phyloP scores from a whole-genome alignment of 2,888 invertebrate genomes.

The Eupelmus urozonus region DNA sequence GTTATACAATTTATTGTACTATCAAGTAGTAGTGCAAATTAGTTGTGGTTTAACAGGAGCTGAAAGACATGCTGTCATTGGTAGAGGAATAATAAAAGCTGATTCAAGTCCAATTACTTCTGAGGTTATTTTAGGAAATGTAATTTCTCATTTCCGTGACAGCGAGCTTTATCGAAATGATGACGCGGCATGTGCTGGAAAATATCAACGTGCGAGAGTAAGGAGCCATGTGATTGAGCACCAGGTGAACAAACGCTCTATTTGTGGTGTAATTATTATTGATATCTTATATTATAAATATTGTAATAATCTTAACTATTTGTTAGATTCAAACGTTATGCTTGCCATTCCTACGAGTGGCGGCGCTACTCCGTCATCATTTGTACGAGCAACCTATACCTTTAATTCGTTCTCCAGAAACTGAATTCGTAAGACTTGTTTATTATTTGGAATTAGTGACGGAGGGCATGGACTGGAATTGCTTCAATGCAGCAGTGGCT shows the following conservation, averaged over 20 bases:
- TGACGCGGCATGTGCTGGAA: slow-evolving; percentile 48
- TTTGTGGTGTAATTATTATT: neutral
- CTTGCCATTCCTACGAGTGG: slow-evolving; percentile 90
- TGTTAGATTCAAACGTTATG: slow-evolving; percentile 86
- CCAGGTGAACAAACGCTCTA: slow-evolving; percentile 47
- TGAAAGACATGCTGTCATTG: slow-evolving; percentile 78
- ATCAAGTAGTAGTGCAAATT: slow-evolving; percentile 91
- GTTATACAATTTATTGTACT: slow-evolving; percentile 92
- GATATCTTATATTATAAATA: neutral
- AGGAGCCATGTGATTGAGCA: slow-evolving; percentile 59
- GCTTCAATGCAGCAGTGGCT: slow-evolving; percentile 83
- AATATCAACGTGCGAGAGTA: no score
- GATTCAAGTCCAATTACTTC: slow-evolving; percentile 63
- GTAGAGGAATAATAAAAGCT: slow-evolving; percentile 66
- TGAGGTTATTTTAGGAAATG: slow-evolving; percentile 68
- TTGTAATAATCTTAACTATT: neutral
- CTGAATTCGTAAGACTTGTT: slow-evolving; percentile 88
- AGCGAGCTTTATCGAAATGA: slow-evolving; percentile 68
- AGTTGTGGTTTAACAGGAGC: slow-evolving; percentile 83
- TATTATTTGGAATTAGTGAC: slow-evolving; percentile 88
- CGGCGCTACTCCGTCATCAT: slow-evolving; percentile 90
- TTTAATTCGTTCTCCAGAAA: slow-evolving; percentile 81
- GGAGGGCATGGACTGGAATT: slow-evolving; percentile 83
- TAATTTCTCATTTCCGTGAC: slow-evolving; percentile 69
- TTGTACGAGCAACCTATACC: slow-evolving; percentile 88